A percentile compares a stretch with the other conserved stretches of the same genome.
phyloP scores from a whole-genome alignment of 2,113 vertebrate species.

The Aphelocoma coerulescens region DNA sequence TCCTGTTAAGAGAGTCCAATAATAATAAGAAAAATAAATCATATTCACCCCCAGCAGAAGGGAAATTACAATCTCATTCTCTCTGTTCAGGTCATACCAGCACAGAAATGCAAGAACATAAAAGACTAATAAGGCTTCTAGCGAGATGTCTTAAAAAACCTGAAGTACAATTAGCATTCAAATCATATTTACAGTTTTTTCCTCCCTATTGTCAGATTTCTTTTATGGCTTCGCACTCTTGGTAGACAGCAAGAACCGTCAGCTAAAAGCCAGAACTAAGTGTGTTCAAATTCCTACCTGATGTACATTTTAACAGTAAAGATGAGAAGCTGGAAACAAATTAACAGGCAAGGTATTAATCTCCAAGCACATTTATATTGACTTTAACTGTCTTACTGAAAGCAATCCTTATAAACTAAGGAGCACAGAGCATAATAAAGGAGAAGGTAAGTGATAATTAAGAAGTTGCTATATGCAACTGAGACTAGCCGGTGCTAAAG shows the following conservation, averaged over 20 bases:
- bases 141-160: background rate
- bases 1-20: background rate
- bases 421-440: background rate
- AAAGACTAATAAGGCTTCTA: background rate
- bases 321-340: background rate
- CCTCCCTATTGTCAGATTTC: background rate
- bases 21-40: background rate
- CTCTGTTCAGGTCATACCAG: background rate
- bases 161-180: background rate
- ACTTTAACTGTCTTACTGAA: background rate
- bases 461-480: background rate
- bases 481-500: background rate
- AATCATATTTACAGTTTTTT: background rate
- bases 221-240: background rate
- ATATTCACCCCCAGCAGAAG: background rate
- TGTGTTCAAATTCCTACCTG: background rate
- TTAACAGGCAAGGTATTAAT: background rate
- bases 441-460: background rate
- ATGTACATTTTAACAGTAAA: background rate
- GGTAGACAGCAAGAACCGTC: background rate
- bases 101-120: background rate
- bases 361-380: background rate
- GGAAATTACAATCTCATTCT: conserved; percentile 3
- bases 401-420: background rate
- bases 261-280: background rate